Base-by-base conservation (phyloP, 2,113 vertebrate species). In the Bucco capensis region DNA sequence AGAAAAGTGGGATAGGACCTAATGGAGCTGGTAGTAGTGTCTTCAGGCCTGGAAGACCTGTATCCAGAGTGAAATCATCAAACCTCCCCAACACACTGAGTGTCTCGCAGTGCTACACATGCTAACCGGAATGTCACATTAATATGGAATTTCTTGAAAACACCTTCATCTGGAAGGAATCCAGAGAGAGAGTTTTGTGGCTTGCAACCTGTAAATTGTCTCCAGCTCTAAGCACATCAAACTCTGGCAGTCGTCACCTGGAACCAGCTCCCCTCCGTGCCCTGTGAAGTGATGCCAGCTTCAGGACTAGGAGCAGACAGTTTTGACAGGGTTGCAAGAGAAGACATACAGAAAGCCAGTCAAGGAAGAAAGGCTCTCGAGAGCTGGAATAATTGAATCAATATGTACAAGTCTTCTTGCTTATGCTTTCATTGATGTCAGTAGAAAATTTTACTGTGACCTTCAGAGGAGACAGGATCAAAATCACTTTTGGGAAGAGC, bases 61-160 rank as follows among this genome's bases (percentile, higher is more conserved):
- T 14, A 69, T 16, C 19, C 28, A 28, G 44, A 22, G 18, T 60
- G 70, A 81, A 83, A 54, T 35, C 40, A 40, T 17, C 28, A 13
- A 4, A 2, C 16, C 10, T 73, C 14, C n/a, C 37, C 35, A 51
- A 12, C 22, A 24, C 0, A 0, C 3, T 3, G 30, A 2, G 8
- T 42, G 23, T 33, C 66, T 94, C 0, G 0, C 30, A 37, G 42
- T 19, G 53, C 50, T 49, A 24, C 0, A 4, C 15, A 23, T 1
- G 0, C 40, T 35, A 58, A 11, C 31, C 27, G 54, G 62, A 76
- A 60, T 47, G 47, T 31, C 77, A 64, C 31, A 35, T 78, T 81
- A 81, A 70, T 40, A 35, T 2, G 25, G 28, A 75, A 79, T 92
- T 88, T 79, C 46, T 81, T 86, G 57, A 70, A 70, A 86, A 86